phyloP scores from a whole-genome alignment of 1,140 invertebrate genomes.

The Trichomalopsis sarcophagae region DNA sequence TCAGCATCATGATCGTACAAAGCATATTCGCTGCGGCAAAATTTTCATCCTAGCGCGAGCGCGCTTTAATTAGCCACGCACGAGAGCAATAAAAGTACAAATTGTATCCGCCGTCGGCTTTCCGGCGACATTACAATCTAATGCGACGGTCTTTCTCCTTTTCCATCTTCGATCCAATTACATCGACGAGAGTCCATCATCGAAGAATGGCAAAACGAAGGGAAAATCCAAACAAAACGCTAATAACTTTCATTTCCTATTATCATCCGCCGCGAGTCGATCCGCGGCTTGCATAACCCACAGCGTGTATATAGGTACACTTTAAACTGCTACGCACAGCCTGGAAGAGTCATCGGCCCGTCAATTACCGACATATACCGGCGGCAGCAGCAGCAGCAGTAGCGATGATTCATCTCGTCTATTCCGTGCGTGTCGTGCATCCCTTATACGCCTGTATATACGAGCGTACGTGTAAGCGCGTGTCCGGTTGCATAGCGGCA shows the following conservation, averaged over 20 bases:
- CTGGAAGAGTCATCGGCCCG: conserved; percentile 34
- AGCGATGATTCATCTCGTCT: conserved; percentile 39
- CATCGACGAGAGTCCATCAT: too few species aligned
- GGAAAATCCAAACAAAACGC: neutral
- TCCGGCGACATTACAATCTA: neutral
- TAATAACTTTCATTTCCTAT: conserved; percentile 32
- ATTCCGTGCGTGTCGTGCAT: neutral
- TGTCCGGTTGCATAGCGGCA: neutral
- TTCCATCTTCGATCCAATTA: conserved; percentile 39
- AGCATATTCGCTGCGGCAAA: too few species aligned
- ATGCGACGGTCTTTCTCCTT: neutral
- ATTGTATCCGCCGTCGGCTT: neutral
- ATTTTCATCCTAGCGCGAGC: too few species aligned
- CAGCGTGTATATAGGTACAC: neutral
- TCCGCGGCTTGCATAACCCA: neutral
- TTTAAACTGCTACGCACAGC: neutral
- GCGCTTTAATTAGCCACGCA: neutral
- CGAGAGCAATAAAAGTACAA: neutral
- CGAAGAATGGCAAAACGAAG: neutral
- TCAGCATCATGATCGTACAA: neutral
- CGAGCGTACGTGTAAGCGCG: neutral
- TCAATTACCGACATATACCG: conserved; percentile 19
- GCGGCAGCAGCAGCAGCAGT: neutral
- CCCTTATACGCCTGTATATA: neutral
- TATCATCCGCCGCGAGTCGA: neutral